Base-by-base conservation (phyloP, 2,113 vertebrate species). In the Calyptomena viridis region DNA sequence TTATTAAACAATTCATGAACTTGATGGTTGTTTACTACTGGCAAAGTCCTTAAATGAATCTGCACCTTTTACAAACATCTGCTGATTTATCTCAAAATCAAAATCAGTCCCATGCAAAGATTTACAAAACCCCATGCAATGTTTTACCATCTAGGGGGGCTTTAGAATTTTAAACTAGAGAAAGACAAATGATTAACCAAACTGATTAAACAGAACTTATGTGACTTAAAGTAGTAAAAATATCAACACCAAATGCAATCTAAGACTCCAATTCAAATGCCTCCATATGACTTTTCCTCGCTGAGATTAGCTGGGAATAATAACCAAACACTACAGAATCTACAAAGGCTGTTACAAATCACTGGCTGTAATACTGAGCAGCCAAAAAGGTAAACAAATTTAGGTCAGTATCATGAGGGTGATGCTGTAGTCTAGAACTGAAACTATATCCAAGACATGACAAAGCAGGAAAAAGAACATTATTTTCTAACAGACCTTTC, bases 131-230 rank as follows among this genome's bases (percentile, higher is more conserved):
- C n/a, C 8, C 19, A 40, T 19, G 14, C 35, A 73, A 20, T 12
- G 12, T 55, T 91, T 42, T 25, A 89, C 4, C 23, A 52, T 37
- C 18, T 9, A 31, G 18, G 20, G 8, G 0, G 0, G 7, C 74
- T 78, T 64, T 12, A 60, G 7, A 74, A 69, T 44, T 84, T 67
- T 37, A n/a, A 55, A 77, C 12, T 50, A 17, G 5, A 80, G 12
- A 69, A 58, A 80, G 17, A 80, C 8, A 66, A 83, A 58, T 9
- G 0, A 60, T 47, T 63, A 55, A 89, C 27, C 25, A 42, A 69
- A 56, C 4, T 59, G 11, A 90, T 60, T 68, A 50, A 67, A 74
- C 11, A 35, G 33, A 84, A 72, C 2, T 67, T 58, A 23, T 30
- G 3, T 12, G 9, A 62, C 35, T 67, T 63, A 11, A 72, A 50